phyloP scores from a whole-genome alignment of 1,140 invertebrate species.

The Pogonus chalceus region DNA sequence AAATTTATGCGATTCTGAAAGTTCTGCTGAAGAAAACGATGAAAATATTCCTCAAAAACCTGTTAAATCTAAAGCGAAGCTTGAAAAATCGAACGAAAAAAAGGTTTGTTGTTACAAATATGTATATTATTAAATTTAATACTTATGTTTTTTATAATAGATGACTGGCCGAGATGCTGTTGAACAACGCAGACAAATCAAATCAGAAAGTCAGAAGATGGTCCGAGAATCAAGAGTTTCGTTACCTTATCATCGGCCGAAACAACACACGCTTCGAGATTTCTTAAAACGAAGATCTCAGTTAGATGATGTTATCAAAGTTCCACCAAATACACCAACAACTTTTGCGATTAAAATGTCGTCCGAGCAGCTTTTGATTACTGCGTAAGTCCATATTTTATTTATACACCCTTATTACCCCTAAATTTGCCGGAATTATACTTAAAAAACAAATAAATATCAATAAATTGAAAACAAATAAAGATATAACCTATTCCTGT shows the following conservation, averaged over 20 bases:
- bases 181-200: constrained; percentile 44
- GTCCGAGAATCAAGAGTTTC: constrained; percentile 55
- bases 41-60: constrained; percentile 8
- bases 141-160: constrained; percentile 21
- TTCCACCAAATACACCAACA: constrained; percentile 20
- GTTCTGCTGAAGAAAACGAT: not conserved
- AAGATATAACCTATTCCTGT: no score
- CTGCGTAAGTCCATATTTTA: constrained; percentile 43
- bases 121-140: not conserved
- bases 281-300: constrained; percentile 44
- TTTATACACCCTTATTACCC: no score
- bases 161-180: constrained; percentile 45
- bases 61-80: constrained; percentile 5
- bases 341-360: constrained; percentile 42
- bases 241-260: constrained; percentile 69
- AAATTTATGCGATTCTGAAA: constrained; percentile 1
- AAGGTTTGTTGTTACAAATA: constrained; percentile 3
- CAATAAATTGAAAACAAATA: no score
- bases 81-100: not conserved
- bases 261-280: constrained; percentile 58
- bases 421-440: no score
- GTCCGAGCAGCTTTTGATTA: constrained; percentile 40
- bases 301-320: constrained; percentile 17
- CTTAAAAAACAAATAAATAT: no score
- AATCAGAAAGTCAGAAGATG: constrained; percentile 53